phyloP scores from a whole-genome alignment of 2,113 vertebrate species.

The Lepus americanus region DNA sequence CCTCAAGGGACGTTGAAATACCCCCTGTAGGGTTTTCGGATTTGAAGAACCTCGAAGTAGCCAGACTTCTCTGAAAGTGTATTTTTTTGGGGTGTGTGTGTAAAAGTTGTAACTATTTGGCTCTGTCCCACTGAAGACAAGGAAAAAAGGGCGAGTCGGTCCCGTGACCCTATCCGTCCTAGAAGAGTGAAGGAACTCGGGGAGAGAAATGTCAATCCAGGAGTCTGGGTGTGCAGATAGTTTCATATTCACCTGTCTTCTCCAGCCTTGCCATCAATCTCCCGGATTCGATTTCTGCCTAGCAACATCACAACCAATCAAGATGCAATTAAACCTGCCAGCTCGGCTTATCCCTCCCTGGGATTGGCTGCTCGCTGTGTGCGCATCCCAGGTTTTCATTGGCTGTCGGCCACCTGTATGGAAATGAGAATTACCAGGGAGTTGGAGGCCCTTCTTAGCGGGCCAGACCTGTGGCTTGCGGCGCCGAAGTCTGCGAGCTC shows the following conservation, averaged over 20 bases:
- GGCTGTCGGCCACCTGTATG: conserved; percentile 81
- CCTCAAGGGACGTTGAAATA: background rate
- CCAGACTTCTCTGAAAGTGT: conserved; percentile 28
- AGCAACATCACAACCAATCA: conserved; percentile 84
- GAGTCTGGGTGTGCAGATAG: conserved; percentile 57
- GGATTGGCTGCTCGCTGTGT: conserved; percentile 72
- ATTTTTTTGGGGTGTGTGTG: background rate
- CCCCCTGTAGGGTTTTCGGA: background rate
- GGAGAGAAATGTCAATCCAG: conserved; percentile 47
- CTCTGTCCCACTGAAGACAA: background rate
- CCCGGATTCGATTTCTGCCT: conserved; percentile 72
- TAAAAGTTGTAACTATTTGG: background rate
- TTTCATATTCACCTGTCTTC: conserved; percentile 69
- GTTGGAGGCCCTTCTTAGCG: background rate
- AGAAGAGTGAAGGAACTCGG: conserved; percentile 48
- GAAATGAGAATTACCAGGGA: conserved; percentile 61
- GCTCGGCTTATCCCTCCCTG: conserved; percentile 52
- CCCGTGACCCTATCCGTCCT: conserved; percentile 44
- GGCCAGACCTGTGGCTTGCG: conserved; percentile 71
- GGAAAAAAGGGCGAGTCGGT: conserved; percentile 45
- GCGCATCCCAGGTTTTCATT: conserved; percentile 76
- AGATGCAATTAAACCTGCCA: conserved; percentile 62
- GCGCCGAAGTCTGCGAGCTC: conserved; percentile 4
- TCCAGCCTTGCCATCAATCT: background rate
- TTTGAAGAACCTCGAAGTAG: conserved; percentile 19